Percentiles rank a stretch among this genome's conserved stretches.
These are phyloP conservation scores for Phortica okadai DNA, from an alignment of 2,888 invertebrate genomes.

Conservation along the genomic window DNA sequence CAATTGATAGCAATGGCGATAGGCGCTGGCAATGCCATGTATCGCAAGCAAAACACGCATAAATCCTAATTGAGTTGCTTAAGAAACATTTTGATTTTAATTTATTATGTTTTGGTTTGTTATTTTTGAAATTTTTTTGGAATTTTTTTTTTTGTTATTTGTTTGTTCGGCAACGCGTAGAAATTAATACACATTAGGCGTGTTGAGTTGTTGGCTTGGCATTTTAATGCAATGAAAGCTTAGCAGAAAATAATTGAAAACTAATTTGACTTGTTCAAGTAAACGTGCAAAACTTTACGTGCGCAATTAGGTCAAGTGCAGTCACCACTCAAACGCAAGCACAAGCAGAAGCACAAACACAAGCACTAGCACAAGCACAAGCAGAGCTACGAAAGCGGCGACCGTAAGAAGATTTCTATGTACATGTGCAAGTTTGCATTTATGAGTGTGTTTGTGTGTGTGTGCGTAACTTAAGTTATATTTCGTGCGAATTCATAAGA, in stretches of 20 bases:
- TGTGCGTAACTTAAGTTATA: not conserved
- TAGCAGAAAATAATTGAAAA: conserved; percentile 5
- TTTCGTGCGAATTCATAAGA: conserved; percentile 1
- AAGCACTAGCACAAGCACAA: not conserved
- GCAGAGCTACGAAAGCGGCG: not conserved
- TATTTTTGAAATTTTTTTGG: not conserved
- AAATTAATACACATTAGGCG: not conserved
- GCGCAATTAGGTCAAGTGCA: not conserved
- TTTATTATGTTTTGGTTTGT: too few relatives aligned
- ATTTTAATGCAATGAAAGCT: not conserved
- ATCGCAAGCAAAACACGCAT: not conserved
- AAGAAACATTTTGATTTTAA: not conserved
- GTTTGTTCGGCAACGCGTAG: too few relatives aligned
- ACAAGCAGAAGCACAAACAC: not conserved
- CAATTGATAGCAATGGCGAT: not conserved
- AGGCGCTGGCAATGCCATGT: not conserved
- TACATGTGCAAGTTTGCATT: conserved; percentile 39
- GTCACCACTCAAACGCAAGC: not conserved
- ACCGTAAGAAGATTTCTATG: not conserved
- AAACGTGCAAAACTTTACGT: not conserved
- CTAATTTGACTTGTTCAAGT: conserved; percentile 5
- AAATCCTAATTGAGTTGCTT: conserved; percentile 1
- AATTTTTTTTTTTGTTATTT: not conserved
- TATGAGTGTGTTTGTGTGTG: conserved; percentile 30
- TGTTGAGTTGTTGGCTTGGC: not conserved